Evolutionary conservation across 2,113 vertebrate species (phyloP), one percentile per base, ranked within the genome.

Genomic region (Numenius arquata): DNA sequence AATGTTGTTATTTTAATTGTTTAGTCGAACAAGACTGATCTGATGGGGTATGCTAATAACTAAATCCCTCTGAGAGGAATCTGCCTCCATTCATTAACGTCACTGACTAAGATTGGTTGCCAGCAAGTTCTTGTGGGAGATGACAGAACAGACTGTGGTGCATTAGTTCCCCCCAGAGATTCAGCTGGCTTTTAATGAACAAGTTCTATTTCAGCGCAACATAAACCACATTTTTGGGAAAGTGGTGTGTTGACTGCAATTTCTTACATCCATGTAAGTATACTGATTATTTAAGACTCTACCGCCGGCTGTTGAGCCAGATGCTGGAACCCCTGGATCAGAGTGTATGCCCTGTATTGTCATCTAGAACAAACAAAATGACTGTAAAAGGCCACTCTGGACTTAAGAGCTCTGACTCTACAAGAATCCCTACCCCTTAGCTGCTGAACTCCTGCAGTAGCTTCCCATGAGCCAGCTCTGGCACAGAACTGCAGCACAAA

Each of bases 1-100:
- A 81, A 88, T 94, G 88, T 59, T 67, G 52, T 77, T 92, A 89
- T 94, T 97, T 93, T 89, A 94, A 92, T 80, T 94, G 68, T 96
- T 95, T 85, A 94, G 73, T 81, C 71, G 68, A 93, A 93, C 56
- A 93, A 94, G 79, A 84, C 40, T 89, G 68, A 93, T 90, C 61
- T 93, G 86, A 87, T 87, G 61, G 86, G 15, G 21, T 75, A 90
- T 78, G 59, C 43, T 93, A 86, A 90, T 87, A 92, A 48, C 80
- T 72, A 82, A 77, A 88, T 79, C 73, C 76, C 65, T 93, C 52
- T 45, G 73, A 93, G 92, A 86, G 52, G 27, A 89, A 45, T 75
- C 90, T 92, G 94, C 70, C 61, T 93, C 23, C 68, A 27, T 85
- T 86, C 75, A 79, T 94, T 93, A 90, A 84, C 68, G 61, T 71